Conservation (phyloP, 2,888 invertebrate species). For the Agonum fuliginosum region DNA sequence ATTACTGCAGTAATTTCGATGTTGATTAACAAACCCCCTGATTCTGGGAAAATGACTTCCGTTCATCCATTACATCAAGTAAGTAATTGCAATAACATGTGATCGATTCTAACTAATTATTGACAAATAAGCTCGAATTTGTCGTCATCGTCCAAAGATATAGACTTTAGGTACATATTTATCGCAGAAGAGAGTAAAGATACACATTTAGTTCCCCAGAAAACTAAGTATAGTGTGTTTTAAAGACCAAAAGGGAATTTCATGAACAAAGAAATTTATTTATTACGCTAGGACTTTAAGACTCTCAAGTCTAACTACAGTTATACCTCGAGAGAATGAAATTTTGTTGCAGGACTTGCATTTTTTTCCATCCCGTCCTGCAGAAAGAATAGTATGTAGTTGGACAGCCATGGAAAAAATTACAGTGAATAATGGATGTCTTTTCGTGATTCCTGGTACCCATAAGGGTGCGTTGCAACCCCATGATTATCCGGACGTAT, state of each 20-base stretch:
- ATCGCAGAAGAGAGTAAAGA: too few species aligned
- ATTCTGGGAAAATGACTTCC: slow-evolving; percentile 78
- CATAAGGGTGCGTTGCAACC: slow-evolving; percentile 73
- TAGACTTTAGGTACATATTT: too few species aligned
- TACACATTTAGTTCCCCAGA: too few species aligned
- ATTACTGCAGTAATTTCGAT: slow-evolving; percentile 88
- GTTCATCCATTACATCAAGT: slow-evolving; percentile 84
- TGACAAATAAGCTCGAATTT: too few species aligned
- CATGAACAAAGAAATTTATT: too few species aligned
- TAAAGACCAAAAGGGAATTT: too few species aligned
- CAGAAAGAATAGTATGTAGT: slow-evolving; percentile 81
- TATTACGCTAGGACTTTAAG: too few species aligned
- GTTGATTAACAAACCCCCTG: slow-evolving; percentile 93
- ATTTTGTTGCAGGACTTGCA: slow-evolving; percentile 80
- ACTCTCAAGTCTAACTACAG: too few species aligned
- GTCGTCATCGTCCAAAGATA: too few species aligned
- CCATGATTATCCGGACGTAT: slow-evolving; percentile 64
- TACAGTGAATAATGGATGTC: slow-evolving; percentile 82
- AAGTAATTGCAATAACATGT: slow-evolving; percentile 62
- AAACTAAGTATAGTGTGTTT: too few species aligned
- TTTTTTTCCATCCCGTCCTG: slow-evolving; percentile 88
- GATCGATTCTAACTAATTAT: too few species aligned
- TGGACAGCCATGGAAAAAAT: slow-evolving; percentile 90
- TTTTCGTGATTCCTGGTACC: slow-evolving; percentile 83
- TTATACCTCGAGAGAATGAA: too few species aligned